Evolutionary conservation across 1,140 invertebrate species (phyloP), one percentile per base, ranked within the genome.

Genomic region (Patella vulgata): DNA sequence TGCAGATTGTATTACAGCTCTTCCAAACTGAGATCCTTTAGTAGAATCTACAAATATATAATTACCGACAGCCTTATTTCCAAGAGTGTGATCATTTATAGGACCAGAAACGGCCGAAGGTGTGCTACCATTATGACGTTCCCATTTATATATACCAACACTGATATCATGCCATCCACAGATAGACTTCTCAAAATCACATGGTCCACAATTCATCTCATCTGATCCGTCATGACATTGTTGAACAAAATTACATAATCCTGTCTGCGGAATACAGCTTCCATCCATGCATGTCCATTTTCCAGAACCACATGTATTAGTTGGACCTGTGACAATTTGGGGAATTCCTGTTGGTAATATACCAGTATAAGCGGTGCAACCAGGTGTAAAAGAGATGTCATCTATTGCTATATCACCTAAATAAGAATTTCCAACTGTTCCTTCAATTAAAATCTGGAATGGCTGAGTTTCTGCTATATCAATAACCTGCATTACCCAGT

Each of bases 171-270:
- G 40, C 81, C 81, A 84, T 25, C 77, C 78, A 71, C 82, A 75
- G 5, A 52, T 59, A 28, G 65, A 67, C 28, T 57, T 63, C 51
- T 80, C 75, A 70, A 80, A 79, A 50, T 69, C 70, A 70, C 64
- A 72, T 31, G 23, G 67, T 46, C 68, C 21, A n/a, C 50, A 54
- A 42, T 54, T 55, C 60, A 63, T 46, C 63, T 60, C 39, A 70
- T 82, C 80, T 39, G 55, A 57, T 9, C 70, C 68, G 58, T 77
- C 74, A 25, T 27, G 28, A 47, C 80, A 82, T 71, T 88, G 87
- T 1, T 77, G 78, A 72, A 91, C 90, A 74, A 93, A 93, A 78
- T 92, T 88, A 71, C 92, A 93, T 5, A 73, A 57, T 30, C 66
- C 61, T 3, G 39, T 30, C 8, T 59, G 44, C 8, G 66, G 57